Conservation (phyloP, 2,797 vertebrate genomes). For the Danio jaintianensis region DNA sequence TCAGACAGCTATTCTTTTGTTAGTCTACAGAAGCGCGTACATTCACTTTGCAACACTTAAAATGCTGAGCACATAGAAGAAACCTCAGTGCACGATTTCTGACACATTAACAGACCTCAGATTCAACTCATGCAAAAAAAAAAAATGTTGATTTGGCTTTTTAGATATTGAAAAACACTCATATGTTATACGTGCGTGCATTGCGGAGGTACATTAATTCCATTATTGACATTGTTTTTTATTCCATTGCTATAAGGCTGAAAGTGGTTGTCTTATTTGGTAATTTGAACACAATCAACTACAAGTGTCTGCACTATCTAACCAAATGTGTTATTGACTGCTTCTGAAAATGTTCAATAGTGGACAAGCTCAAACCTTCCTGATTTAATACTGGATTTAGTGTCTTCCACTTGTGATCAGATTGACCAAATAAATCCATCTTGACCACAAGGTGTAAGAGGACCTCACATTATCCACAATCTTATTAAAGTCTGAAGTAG, state of each 20-base stretch:
- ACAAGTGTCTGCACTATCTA: too few species aligned
- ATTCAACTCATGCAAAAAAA: background rate
- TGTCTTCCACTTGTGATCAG: too few species aligned
- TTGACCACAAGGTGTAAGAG: too few species aligned
- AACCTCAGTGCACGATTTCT: slow-evolving; percentile 2
- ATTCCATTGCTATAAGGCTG: too few species aligned
- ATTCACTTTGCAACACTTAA: slow-evolving; percentile 23
- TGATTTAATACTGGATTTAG: too few species aligned
- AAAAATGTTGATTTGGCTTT: background rate
- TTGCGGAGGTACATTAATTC: slow-evolving; percentile 12
- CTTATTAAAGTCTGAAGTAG: background rate
- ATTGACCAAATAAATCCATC: too few species aligned
- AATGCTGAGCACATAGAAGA: slow-evolving; percentile 1
- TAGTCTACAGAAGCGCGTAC: slow-evolving; percentile 24
- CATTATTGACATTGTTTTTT: too few species aligned
- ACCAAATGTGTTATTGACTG: too few species aligned
- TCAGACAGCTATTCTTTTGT: slow-evolving; percentile 12
- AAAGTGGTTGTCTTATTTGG: too few species aligned
- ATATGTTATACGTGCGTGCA: background rate
- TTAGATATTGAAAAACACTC: background rate
- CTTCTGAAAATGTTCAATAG: too few species aligned
- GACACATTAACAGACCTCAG: background rate
- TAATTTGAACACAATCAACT: too few species aligned
- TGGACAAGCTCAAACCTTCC: too few species aligned
- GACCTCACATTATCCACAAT: background rate